A percentile compares a stretch with the other conserved stretches of the same genome.
Evolutionary conservation across 2,113 vertebrate genomes (phyloP).

Genomic region (Catharus minimus): DNA sequence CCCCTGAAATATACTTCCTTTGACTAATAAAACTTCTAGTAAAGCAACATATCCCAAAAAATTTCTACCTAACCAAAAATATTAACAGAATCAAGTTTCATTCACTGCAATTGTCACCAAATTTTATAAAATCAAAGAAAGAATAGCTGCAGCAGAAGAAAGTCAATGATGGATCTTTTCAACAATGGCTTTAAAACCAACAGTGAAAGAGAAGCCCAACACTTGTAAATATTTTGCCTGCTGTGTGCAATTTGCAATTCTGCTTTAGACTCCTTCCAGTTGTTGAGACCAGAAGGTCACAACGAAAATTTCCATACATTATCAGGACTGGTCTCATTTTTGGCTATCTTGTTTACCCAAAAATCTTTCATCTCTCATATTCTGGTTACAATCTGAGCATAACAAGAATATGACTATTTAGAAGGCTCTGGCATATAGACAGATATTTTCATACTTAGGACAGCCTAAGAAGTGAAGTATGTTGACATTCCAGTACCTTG

Average conservation of each 20-base stretch:
- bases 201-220: background rate
- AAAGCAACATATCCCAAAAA: background rate
- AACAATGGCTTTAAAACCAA: background rate
- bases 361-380: background rate
- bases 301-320: accelerated
- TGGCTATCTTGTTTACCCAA: background rate
- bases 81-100: background rate
- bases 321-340: background rate
- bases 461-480: background rate
- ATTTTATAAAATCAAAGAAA: background rate
- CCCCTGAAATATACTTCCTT: background rate
- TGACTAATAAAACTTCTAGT: background rate
- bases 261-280: background rate
- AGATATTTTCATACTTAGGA: background rate
- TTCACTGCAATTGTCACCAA: background rate
- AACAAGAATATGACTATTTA: background rate
- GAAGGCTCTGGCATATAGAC: background rate
- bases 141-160: background rate
- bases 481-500: background rate
- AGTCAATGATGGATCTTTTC: background rate
- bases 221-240: background rate
- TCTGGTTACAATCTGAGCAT: background rate
- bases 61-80: background rate
- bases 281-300: background rate
- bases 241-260: too few species aligned